These are phyloP conservation scores for Aphelocoma coerulescens DNA, from an alignment of 2,113 vertebrate genomes.

Conservation along the genomic window DNA sequence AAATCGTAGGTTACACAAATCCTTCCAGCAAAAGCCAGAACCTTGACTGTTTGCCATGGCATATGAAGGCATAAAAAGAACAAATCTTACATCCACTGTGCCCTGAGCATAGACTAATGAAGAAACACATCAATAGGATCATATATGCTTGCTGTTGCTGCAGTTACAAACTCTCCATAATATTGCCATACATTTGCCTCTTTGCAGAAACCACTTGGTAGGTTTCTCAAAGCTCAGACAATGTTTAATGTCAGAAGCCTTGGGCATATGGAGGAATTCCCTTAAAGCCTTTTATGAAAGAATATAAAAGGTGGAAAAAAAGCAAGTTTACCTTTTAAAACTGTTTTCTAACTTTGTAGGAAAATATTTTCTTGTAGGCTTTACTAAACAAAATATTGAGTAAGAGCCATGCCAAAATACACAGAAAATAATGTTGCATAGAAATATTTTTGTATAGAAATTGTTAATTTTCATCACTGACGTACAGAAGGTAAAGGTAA, in stretches of 20 bases:
- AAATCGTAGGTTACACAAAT: fast-evolving
- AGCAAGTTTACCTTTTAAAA: neutral
- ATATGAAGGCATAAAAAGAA: neutral
- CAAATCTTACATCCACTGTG: neutral
- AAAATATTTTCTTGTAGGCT: neutral
- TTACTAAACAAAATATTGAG: neutral
- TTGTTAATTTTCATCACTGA: neutral
- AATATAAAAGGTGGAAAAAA: neutral
- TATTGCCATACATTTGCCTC: neutral
- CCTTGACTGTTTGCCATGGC: neutral
- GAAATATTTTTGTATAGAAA: neutral
- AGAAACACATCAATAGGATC: neutral
- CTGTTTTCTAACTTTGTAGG: neutral
- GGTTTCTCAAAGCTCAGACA: neutral
- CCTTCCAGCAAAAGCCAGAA: neutral
- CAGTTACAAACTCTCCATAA: neutral
- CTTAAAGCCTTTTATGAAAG: neutral
- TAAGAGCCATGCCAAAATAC: neutral
- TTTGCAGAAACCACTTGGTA: neutral
- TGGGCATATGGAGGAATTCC: neutral
- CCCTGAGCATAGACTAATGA: neutral
- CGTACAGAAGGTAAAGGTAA: neutral
- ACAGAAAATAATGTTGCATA: neutral
- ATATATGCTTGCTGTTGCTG: neutral
- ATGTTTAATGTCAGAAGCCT: neutral